Conservation (phyloP, 2,797 vertebrate species). For the Mergus octosetaceus region DNA sequence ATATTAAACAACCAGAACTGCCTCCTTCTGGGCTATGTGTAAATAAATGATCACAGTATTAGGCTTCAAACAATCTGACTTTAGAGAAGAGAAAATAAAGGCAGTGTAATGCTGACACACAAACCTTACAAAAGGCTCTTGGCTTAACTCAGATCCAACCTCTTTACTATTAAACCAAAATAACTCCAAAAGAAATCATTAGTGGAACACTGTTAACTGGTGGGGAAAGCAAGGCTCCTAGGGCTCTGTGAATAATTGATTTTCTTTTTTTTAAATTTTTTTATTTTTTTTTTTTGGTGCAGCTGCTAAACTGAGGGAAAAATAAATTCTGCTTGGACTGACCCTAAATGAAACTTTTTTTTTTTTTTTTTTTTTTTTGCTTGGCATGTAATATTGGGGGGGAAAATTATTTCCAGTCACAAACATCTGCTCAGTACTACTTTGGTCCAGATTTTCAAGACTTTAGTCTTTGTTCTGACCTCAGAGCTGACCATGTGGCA, state of each 20-base stretch:
- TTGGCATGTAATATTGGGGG: background rate
- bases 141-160: slow-evolving; percentile 19
- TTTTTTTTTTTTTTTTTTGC: background rate
- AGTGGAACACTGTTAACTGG: slow-evolving; percentile 19
- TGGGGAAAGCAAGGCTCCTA: slow-evolving; percentile 4
- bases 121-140: slow-evolving; percentile 55
- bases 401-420: background rate
- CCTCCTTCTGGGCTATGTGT: slow-evolving; percentile 60
- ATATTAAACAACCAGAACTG: slow-evolving; percentile 53
- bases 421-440: background rate
- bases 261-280: background rate
- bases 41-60: slow-evolving; percentile 74
- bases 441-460: background rate
- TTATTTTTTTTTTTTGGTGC: background rate
- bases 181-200: slow-evolving; percentile 38
- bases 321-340: slow-evolving; percentile 4
- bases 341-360: background rate
- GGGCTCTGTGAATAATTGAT: slow-evolving; percentile 56
- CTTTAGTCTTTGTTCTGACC: background rate
- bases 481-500: background rate
- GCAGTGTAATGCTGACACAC: slow-evolving; percentile 42
- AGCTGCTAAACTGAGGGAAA: background rate
- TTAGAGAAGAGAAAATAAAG: slow-evolving; percentile 47
- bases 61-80: slow-evolving; percentile 62
- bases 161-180: slow-evolving; percentile 48